phyloP scores from a whole-genome alignment of 2,888 invertebrate genomes.

The Parasteatoda lunata region DNA sequence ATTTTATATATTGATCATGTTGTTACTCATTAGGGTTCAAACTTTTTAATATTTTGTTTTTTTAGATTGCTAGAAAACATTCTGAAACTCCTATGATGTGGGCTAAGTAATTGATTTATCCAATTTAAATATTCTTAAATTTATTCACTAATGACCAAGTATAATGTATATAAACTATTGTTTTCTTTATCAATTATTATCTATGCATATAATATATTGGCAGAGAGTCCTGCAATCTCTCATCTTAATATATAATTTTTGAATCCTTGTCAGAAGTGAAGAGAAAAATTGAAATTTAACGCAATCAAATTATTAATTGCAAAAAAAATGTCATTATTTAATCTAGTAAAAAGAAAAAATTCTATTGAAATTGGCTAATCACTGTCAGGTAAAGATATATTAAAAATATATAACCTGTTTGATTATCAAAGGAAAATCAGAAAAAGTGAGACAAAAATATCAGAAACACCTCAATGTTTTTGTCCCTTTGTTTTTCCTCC shows the following conservation, averaged over 20 bases:
- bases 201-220: no score
- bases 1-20: no score
- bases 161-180: background rate
- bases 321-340: background rate
- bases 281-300: background rate
- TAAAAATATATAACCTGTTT: no score
- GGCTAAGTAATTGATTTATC: constrained; percentile 81
- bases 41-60: background rate
- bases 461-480: no score
- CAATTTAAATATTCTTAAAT: constrained; percentile 7
- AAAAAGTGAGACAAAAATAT: no score
- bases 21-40: background rate
- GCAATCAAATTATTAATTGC: background rate
- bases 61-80: constrained; percentile 78
- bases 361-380: no score
- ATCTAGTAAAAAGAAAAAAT: background rate
- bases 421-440: no score
- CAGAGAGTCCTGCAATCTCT: no score
- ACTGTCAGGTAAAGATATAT: no score
- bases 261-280: constrained; percentile 5
- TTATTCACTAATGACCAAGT: background rate
- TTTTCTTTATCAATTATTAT: no score
- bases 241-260: no score
- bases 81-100: constrained; percentile 87
- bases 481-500: no score